A percentile compares a stretch with the other conserved stretches of the same genome.
Conservation (phyloP, 2,888 invertebrate species). For the Autographa gamma region DNA sequence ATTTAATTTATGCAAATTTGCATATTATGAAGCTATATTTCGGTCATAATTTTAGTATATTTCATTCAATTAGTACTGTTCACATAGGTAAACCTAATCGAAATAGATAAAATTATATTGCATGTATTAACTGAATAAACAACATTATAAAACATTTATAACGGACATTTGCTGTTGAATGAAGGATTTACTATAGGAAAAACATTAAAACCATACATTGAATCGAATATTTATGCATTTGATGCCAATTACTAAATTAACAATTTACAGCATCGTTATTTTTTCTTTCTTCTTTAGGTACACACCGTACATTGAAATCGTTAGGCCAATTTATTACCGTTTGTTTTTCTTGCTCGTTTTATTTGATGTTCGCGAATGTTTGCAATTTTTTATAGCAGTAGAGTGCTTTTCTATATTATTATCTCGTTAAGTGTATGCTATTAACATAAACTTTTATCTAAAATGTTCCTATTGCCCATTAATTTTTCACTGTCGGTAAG, state of each 20-base stretch:
- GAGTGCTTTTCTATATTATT: constrained; percentile 13
- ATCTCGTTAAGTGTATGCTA: constrained; percentile 18
- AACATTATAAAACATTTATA: too few species aligned
- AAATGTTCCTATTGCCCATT: constrained; percentile 4
- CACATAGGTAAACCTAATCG: too few species aligned
- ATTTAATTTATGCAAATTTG: neutral
- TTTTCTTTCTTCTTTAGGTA: neutral
- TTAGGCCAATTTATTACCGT: neutral
- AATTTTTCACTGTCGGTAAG: neutral
- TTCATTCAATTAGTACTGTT: too few species aligned
- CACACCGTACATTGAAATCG: neutral
- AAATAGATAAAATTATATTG: too few species aligned
- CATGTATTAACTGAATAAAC: too few species aligned
- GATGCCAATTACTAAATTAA: neutral
- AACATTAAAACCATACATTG: neutral
- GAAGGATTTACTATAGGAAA: neutral
- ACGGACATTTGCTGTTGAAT: neutral
- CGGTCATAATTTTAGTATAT: too few species aligned
- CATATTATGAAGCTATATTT: neutral
- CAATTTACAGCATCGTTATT: neutral
- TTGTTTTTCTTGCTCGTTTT: constrained; percentile 16
- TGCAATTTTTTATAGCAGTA: constrained; percentile 4
- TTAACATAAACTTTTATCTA: constrained; percentile 15
- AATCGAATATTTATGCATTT: neutral
- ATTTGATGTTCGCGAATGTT: constrained; percentile 29